These are phyloP conservation scores for Cephonodes hylas DNA, from an alignment of 2,888 invertebrate genomes.

Conservation along the genomic window DNA sequence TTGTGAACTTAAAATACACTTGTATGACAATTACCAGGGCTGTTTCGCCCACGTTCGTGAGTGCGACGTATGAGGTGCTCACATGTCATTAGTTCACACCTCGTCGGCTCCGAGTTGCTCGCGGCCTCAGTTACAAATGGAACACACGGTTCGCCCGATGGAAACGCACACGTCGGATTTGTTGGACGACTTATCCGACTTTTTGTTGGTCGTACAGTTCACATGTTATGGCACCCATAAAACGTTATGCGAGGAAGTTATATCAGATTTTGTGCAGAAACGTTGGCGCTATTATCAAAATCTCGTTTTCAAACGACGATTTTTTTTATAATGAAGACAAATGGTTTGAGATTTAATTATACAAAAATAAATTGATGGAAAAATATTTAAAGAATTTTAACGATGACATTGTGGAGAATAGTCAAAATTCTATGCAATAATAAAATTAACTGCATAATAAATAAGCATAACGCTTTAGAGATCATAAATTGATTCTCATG, in stretches of 20 bases:
- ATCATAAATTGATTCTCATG: background rate
- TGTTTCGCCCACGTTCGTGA: slow-evolving; percentile 51
- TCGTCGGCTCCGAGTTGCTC: slow-evolving; percentile 43
- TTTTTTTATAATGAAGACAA: background rate
- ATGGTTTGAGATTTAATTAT: background rate
- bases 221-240: background rate
- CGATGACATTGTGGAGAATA: background rate
- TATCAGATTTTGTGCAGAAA: background rate
- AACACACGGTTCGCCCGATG: slow-evolving; percentile 25
- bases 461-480: background rate
- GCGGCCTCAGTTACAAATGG: slow-evolving; percentile 26
- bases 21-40: slow-evolving; percentile 71
- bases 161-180: background rate
- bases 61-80: slow-evolving; percentile 59
- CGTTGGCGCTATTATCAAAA: background rate
- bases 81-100: slow-evolving; percentile 69
- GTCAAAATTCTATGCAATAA: background rate
- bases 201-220: background rate
- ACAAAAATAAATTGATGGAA: background rate
- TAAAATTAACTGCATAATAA: background rate
- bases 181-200: background rate
- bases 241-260: background rate
- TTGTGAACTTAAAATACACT: slow-evolving; percentile 73
- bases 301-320: background rate
- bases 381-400: background rate